These are phyloP conservation scores for Parus major DNA, from an alignment of 2,113 vertebrate species.

Conservation along the genomic window DNA sequence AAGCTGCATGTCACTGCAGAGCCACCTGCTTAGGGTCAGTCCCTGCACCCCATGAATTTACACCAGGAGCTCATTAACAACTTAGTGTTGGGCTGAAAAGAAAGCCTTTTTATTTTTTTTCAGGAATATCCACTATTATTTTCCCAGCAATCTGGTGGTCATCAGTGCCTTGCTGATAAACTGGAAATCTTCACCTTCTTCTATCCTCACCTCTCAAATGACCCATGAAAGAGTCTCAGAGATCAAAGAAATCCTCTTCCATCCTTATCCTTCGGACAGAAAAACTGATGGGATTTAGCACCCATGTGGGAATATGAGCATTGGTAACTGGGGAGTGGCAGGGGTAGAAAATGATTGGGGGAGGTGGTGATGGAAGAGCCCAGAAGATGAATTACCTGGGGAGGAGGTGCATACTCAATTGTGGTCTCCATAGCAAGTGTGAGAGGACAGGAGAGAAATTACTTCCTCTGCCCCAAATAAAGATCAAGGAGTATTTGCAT, in stretches of 20 bases:
- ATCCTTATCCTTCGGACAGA: slow-evolving; percentile 4
- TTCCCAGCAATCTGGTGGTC: slow-evolving; percentile 36
- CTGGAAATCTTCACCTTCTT: slow-evolving; percentile 60
- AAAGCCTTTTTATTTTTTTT: background rate
- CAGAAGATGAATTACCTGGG: background rate
- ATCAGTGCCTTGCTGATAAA: slow-evolving; percentile 71
- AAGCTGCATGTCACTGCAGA: background rate
- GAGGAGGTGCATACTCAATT: background rate
- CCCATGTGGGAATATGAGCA: slow-evolving; percentile 60
- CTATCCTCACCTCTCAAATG: slow-evolving; percentile 60
- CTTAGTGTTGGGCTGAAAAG: slow-evolving; percentile 11
- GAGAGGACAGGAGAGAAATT: slow-evolving; percentile 22
- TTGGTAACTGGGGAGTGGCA: slow-evolving; percentile 24
- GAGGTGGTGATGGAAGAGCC: background rate
- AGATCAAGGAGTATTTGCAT: slow-evolving; percentile 37
- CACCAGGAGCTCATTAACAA: slow-evolving; percentile 51
- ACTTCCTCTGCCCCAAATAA: slow-evolving; percentile 52
- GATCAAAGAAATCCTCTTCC: slow-evolving; percentile 72
- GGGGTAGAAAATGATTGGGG: background rate
- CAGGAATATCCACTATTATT: slow-evolving; percentile 24
- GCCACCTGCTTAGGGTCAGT: slow-evolving; percentile 17
- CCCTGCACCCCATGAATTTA: background rate
- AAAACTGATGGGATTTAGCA: slow-evolving; percentile 69
- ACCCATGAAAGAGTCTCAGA: slow-evolving; percentile 59
- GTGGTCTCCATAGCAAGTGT: slow-evolving; percentile 1